phyloP scores from a whole-genome alignment of 1,140 invertebrate genomes.

The Callitettix versicolor region DNA sequence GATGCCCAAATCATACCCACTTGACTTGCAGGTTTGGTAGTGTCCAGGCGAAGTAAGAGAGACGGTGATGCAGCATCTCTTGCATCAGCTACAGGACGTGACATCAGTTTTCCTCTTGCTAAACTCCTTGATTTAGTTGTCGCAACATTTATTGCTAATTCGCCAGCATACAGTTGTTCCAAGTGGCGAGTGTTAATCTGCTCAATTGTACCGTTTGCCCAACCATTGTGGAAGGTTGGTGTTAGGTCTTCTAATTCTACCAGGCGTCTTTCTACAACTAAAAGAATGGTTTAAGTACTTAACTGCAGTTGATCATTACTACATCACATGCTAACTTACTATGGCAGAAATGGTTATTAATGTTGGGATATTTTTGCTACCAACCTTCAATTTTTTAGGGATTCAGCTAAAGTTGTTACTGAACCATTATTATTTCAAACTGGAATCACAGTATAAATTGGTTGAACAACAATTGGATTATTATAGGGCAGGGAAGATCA shows the following conservation, averaged over 20 bases:
- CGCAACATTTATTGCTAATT: constrained; percentile 61
- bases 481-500: too few relatives aligned
- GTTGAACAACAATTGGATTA: too few relatives aligned
- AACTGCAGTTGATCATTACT: too few relatives aligned
- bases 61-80: constrained; percentile 54
- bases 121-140: constrained; percentile 40
- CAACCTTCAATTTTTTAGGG: not conserved
- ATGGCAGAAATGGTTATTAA: too few relatives aligned
- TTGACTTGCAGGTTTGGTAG: not conserved
- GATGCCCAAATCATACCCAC: constrained; percentile 56
- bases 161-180: constrained; percentile 68
- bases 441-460: too few relatives aligned
- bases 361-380: not conserved
- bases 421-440: too few relatives aligned
- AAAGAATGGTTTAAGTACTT: too few relatives aligned
- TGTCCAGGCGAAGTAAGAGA: constrained; percentile 41
- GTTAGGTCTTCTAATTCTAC: constrained; percentile 60
- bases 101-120: constrained; percentile 51
- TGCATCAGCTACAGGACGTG: constrained; percentile 61
- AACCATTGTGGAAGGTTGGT: constrained; percentile 42
- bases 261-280: constrained; percentile 19
- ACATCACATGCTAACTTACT: too few relatives aligned
- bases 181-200: constrained; percentile 54
- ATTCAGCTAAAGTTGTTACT: too few relatives aligned
- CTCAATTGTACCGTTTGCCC: constrained; percentile 55